Evolutionary conservation across 2,113 vertebrate genomes (phyloP).

Genomic region (Oostethus manadensis): DNA sequence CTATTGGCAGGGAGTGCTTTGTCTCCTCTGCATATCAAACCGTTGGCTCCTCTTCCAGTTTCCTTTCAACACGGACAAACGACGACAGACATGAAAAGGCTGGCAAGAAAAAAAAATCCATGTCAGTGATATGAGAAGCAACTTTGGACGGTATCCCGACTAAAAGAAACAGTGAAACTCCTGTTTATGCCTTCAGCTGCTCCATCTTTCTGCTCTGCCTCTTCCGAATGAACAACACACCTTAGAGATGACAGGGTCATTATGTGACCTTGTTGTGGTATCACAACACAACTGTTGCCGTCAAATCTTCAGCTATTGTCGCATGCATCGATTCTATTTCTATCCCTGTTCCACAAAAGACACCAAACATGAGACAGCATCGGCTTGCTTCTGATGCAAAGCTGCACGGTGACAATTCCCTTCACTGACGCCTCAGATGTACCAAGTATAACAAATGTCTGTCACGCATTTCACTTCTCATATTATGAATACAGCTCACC

Average conservation of each 20-base stretch:
- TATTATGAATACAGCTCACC: too few relatives aligned
- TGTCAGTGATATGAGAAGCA: slow-evolving; percentile 24
- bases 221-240: background rate
- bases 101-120: slow-evolving; percentile 13
- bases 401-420: too few relatives aligned
- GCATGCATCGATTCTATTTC: background rate
- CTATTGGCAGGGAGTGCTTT: slow-evolving; percentile 49
- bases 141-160: slow-evolving; percentile 26
- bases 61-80: slow-evolving; percentile 53
- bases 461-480: too few relatives aligned
- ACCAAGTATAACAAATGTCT: too few relatives aligned
- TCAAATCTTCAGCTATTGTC: too few relatives aligned
- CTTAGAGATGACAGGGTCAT: too few relatives aligned
- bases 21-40: slow-evolving; percentile 40
- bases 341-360: background rate
- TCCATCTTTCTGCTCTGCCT: background rate
- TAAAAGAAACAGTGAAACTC: slow-evolving; percentile 21
- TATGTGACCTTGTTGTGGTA: too few relatives aligned
- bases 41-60: slow-evolving; percentile 38
- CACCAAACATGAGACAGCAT: background rate
- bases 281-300: too few relatives aligned
- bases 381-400: too few relatives aligned
- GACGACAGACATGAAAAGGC: slow-evolving; percentile 48
- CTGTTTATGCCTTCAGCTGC: slow-evolving; percentile 15
- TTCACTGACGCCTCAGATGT: too few relatives aligned